phyloP scores from a whole-genome alignment of 92 coral and sea anemone genomes.

The Parazoanthus darwini region DNA sequence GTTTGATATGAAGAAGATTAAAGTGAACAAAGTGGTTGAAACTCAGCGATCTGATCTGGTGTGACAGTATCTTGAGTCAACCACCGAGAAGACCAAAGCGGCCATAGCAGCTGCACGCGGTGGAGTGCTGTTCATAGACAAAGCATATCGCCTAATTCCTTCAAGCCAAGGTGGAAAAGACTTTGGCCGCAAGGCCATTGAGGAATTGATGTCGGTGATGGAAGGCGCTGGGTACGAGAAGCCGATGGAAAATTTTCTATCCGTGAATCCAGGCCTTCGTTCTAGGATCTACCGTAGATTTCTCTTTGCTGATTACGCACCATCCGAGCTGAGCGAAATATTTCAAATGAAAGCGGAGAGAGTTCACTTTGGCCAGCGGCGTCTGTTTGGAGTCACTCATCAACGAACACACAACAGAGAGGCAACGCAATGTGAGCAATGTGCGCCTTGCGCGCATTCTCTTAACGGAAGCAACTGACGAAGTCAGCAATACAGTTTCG shows the following conservation, averaged over 20 bases:
- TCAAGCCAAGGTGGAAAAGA: not conserved
- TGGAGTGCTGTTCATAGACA: conserved; percentile 16
- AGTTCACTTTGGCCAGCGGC: not conserved
- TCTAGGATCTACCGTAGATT: not conserved
- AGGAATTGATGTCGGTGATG: conserved; percentile 4
- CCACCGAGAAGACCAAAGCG: conserved; percentile 28
- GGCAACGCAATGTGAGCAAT: not conserved
- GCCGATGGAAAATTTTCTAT: not conserved
- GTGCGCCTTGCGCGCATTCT: not conserved
- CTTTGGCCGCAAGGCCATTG: not conserved
- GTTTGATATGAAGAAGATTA: not conserved
- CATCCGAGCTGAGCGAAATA: not conserved
- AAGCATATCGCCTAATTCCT: conserved; percentile 18
- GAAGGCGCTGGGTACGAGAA: not conserved
- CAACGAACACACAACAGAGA: not conserved
- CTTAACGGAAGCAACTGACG: not conserved
- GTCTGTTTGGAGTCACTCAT: not conserved
- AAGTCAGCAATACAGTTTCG: not conserved
- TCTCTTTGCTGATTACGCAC: not conserved
- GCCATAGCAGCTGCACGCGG: conserved; percentile 16
- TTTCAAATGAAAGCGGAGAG: not conserved
- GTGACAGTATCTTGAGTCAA: conserved; percentile 31
- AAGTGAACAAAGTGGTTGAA: conserved; percentile 6
- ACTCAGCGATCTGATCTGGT: conserved; percentile 29
- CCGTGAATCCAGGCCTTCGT: not conserved